phyloP scores from a whole-genome alignment of 53 echinoderm and acorn worm genomes.

The Echinarachnius parma region DNA sequence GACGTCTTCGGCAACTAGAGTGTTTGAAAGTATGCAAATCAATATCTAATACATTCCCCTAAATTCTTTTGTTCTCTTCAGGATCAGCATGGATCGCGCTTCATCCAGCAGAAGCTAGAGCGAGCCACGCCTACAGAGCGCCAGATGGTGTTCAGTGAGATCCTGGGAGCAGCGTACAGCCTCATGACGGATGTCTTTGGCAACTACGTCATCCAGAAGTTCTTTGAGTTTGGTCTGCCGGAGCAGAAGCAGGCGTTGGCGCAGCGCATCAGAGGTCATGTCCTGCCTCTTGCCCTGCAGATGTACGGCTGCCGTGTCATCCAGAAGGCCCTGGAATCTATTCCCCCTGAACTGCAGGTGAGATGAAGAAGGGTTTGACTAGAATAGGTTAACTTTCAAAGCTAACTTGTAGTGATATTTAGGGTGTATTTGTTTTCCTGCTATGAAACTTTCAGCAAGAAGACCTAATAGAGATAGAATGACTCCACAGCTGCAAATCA shows the following conservation, averaged over 20 bases:
- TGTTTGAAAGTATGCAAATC: no score
- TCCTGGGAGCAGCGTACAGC: constrained; percentile 93
- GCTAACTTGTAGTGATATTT: no score
- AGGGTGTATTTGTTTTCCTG: no score
- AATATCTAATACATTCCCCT: no score
- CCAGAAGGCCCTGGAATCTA: constrained; percentile 98
- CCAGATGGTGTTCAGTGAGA: constrained; percentile 99
- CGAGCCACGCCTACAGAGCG: constrained; percentile 92
- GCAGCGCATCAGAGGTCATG: constrained; percentile 92
- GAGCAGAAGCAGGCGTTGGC: constrained; percentile 99
- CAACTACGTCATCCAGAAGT: constrained; percentile 99
- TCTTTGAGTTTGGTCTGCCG: constrained; percentile 99
- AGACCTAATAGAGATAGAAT: no score
- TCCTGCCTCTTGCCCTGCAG: constrained; percentile 94
- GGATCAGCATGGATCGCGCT: constrained; percentile 97
- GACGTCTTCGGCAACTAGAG: no score
- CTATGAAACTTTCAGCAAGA: no score
- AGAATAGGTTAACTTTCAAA: no score
- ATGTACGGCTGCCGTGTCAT: constrained; percentile 99
- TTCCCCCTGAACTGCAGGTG: constrained; percentile 96
- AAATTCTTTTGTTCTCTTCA: constrained; percentile 14
- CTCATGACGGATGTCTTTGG: constrained; percentile 99
- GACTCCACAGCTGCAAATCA: no score
- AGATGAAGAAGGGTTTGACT: no score
- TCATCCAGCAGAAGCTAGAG: constrained; percentile 99